Percentiles rank a stretch among this genome's conserved stretches.
Conservation (phyloP, 2,113 vertebrate genomes). For the Cettia cetti region DNA sequence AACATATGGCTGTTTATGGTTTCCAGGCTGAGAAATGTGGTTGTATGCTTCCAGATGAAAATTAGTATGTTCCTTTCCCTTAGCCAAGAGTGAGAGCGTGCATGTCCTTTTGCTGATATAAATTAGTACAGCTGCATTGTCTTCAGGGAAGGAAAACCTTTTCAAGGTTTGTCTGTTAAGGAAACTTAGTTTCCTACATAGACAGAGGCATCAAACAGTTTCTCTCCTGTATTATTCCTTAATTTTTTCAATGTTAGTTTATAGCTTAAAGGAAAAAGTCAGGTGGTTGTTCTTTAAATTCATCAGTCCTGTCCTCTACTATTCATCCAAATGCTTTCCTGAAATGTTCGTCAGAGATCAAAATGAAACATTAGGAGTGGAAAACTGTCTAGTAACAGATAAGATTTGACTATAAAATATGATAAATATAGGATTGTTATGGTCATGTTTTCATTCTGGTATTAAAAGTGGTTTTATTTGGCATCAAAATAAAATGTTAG, state of each 20-base stretch:
- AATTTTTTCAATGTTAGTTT: background rate
- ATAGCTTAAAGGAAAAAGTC: background rate
- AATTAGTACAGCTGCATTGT: background rate
- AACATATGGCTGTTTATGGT: background rate
- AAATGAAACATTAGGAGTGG: background rate
- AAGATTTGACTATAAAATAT: slow-evolving; percentile 33
- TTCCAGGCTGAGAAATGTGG: background rate
- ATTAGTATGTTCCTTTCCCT: background rate
- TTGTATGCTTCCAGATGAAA: background rate
- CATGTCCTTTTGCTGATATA: background rate
- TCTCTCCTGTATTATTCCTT: background rate
- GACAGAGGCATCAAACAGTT: background rate
- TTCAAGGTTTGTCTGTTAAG: background rate
- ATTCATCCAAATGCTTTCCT: background rate
- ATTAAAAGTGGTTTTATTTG: slow-evolving; percentile 51
- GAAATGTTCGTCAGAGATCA: background rate
- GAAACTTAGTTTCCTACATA: background rate
- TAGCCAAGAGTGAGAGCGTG: background rate
- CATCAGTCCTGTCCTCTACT: background rate
- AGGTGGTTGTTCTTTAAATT: background rate
- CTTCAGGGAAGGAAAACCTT: background rate
- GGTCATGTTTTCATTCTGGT: slow-evolving; percentile 20
- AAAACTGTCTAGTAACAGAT: slow-evolving; percentile 28
- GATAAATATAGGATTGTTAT: background rate
- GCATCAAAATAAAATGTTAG: slow-evolving; percentile 33